Evolutionary conservation across 2,888 invertebrate species (phyloP).

Genomic region (Lypha dubia): DNA sequence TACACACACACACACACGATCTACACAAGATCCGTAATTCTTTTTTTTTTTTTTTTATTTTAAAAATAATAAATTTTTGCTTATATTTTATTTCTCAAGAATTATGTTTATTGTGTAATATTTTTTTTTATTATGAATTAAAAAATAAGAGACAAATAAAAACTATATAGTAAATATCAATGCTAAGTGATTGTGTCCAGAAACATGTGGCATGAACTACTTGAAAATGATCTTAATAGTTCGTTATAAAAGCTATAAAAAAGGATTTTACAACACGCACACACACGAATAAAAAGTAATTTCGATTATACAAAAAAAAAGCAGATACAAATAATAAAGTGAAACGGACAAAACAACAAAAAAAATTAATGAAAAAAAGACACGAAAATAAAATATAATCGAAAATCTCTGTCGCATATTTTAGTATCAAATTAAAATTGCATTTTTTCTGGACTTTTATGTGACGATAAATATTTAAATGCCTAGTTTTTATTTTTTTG

Average conservation of each 20-base stretch:
- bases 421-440: slow-evolving; percentile 75
- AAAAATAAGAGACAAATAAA: slow-evolving; percentile 45
- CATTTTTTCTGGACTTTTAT: slow-evolving; percentile 72
- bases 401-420: slow-evolving; percentile 70
- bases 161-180: slow-evolving; percentile 23
- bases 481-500: slow-evolving; percentile 32
- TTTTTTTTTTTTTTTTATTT: neutral
- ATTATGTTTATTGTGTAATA: slow-evolving; percentile 20
- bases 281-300: slow-evolving; percentile 10
- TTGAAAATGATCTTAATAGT: slow-evolving; percentile 71
- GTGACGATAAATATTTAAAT: slow-evolving; percentile 72
- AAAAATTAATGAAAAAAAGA: slow-evolving; percentile 14
- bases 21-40: neutral
- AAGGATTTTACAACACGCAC: slow-evolving; percentile 62
- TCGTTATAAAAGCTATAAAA: slow-evolving; percentile 71
- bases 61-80: slow-evolving; percentile 53
- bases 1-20: neutral
- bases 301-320: slow-evolving; percentile 5
- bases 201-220: slow-evolving; percentile 62
- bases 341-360: slow-evolving; percentile 21
- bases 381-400: slow-evolving; percentile 52
- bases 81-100: slow-evolving; percentile 63
- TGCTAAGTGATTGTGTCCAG: slow-evolving; percentile 26
- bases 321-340: slow-evolving; percentile 34
- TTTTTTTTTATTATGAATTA: slow-evolving; percentile 62